Conservation (phyloP, 1,140 invertebrate genomes). For the Cherax quadricarinatus region DNA sequence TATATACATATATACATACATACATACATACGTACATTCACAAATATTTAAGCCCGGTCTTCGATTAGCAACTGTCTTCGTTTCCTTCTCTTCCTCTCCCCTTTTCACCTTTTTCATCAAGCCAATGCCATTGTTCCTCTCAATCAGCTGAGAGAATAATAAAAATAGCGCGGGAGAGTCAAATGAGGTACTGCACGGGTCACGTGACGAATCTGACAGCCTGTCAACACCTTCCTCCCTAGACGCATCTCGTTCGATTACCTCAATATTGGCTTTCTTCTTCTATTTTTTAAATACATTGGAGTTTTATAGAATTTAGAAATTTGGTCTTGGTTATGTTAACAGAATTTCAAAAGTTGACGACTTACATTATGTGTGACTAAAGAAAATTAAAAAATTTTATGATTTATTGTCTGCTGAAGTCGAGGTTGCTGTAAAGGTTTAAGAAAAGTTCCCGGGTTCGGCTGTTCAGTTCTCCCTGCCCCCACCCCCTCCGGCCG, state of each 20-base stretch:
- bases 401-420: no score
- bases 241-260: not conserved
- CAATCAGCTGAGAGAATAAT: slow-evolving; percentile 65
- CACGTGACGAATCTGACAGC: slow-evolving; percentile 64
- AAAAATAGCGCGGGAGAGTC: slow-evolving; percentile 42
- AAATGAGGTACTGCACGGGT: slow-evolving; percentile 40
- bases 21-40: not conserved
- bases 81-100: not conserved
- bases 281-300: no score
- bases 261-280: not conserved
- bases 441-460: no score
- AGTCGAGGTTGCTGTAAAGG: no score
- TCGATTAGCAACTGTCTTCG: not conserved
- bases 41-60: not conserved
- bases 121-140: slow-evolving; percentile 29
- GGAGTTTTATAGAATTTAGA: no score
- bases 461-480: no score
- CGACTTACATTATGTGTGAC: no score
- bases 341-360: no score
- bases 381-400: no score
- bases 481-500: no score
- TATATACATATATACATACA: not conserved
- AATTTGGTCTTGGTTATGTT: no score
- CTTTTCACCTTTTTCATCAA: slow-evolving; percentile 23
- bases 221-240: slow-evolving; percentile 54